Conservation (phyloP, 2,797 vertebrate species). For the Enteromius fasciolatus region DNA sequence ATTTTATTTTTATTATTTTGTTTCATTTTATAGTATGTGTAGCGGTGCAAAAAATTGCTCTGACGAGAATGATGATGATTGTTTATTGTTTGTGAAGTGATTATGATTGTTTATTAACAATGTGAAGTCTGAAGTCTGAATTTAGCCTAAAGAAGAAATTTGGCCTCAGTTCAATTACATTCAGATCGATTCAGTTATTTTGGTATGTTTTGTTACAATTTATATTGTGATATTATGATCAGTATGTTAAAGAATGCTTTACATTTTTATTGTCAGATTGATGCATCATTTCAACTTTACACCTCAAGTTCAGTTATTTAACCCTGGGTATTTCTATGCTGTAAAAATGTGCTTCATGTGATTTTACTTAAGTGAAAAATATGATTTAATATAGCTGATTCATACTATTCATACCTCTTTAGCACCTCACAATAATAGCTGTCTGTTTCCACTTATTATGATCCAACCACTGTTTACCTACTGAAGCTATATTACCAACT, state of each 20-base stretch:
- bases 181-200: not conserved
- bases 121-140: not conserved
- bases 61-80: not conserved
- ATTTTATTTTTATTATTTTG: not conserved
- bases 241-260: not conserved
- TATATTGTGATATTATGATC: not conserved
- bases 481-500: not conserved
- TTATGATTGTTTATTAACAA: not conserved
- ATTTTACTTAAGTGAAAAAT: not conserved
- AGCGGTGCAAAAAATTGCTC: not conserved
- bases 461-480: not conserved
- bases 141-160: not conserved
- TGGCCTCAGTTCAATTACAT: not conserved
- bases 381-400: not conserved
- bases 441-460: not conserved
- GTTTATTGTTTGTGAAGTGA: not conserved
- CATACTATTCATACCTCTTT: not conserved
- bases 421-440: not conserved
- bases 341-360: not conserved
- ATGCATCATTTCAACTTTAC: not conserved
- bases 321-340: not conserved
- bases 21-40: not conserved
- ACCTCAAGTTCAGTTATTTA: not conserved
- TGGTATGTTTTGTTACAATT: not conserved
- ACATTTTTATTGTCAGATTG: not conserved